Conservation (phyloP, 2,888 invertebrate genomes). For the Hybos culiciformis region DNA sequence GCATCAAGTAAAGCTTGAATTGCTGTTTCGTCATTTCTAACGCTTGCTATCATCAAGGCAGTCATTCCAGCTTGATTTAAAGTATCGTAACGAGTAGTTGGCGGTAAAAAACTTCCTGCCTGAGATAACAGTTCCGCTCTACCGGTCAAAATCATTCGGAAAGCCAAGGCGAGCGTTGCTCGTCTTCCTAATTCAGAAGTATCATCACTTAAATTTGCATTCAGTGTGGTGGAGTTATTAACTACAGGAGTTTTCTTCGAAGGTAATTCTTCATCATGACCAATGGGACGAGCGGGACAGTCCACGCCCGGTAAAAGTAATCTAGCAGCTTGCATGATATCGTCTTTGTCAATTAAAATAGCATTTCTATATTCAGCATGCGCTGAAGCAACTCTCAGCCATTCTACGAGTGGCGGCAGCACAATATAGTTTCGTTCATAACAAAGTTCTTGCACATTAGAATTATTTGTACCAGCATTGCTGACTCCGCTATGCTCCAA, state of each 20-base stretch:
- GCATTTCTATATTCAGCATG: constrained; percentile 71
- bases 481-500: constrained; percentile 51
- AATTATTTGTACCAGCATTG: constrained; percentile 28
- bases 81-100: constrained; percentile 56
- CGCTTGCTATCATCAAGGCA: constrained; percentile 69
- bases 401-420: constrained; percentile 79
- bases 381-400: constrained; percentile 71
- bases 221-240: constrained; percentile 16
- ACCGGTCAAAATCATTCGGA: constrained; percentile 67
- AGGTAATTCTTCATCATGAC: constrained; percentile 41
- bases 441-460: constrained; percentile 54
- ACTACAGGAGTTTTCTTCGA: constrained; percentile 27
- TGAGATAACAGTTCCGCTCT: constrained; percentile 63
- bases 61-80: constrained; percentile 67
- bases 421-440: constrained; percentile 80
- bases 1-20: constrained; percentile 61
- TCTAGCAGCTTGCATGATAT: constrained; percentile 77
- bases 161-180: constrained; percentile 60
- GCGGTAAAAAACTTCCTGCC: constrained; percentile 60
- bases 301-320: constrained; percentile 77
- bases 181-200: constrained; percentile 45
- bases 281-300: constrained; percentile 67
- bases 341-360: constrained; percentile 66
- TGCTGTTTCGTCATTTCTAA: constrained; percentile 65
- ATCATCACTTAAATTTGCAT: constrained; percentile 25